phyloP scores from a whole-genome alignment of 2,888 invertebrate species.

The Orchesellides sinensis region DNA sequence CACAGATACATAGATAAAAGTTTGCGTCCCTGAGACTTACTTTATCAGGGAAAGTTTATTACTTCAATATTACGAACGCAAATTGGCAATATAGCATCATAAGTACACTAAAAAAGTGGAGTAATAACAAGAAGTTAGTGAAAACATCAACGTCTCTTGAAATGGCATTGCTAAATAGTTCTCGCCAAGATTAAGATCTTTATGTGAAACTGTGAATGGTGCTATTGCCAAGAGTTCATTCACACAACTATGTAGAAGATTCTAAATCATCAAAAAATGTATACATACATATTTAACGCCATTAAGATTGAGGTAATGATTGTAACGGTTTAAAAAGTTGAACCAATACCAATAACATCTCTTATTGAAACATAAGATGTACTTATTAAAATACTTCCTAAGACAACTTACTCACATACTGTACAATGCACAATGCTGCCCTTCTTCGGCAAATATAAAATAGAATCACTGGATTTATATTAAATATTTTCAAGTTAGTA shows the following conservation, averaged over 20 bases:
- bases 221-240: not conserved
- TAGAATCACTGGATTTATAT: not conserved
- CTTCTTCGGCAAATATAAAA: not conserved
- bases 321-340: no score
- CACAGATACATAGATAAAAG: no score
- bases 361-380: not conserved
- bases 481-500: not conserved
- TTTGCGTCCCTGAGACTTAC: no score
- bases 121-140: slow-evolving; percentile 10
- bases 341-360: not conserved
- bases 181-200: not conserved
- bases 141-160: slow-evolving; percentile 17
- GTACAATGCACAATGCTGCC: no score
- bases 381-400: not conserved
- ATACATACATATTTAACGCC: not conserved
- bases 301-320: not conserved
- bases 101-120: slow-evolving; percentile 35
- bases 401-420: no score
- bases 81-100: no score
- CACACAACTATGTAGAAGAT: not conserved
- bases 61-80: no score
- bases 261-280: not conserved
- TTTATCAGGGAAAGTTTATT: no score
- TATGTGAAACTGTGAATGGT: not conserved
- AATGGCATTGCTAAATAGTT: not conserved